phyloP scores from a whole-genome alignment of 2,888 invertebrate species.

The Petrolisthes cinctipes region DNA sequence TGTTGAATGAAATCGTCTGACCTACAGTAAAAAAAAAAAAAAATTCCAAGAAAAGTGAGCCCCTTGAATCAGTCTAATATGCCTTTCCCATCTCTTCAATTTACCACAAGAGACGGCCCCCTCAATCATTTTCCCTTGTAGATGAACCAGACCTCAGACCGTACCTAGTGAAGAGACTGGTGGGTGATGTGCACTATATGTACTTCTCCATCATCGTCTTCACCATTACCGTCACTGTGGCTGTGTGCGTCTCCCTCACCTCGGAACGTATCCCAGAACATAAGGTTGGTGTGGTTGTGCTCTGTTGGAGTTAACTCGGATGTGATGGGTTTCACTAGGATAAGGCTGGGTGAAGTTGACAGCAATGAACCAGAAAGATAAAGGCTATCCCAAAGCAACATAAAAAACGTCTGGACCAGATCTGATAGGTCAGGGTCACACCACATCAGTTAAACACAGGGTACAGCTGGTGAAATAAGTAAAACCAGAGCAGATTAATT shows the following conservation, averaged over 20 bases:
- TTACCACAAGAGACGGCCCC: too few species aligned
- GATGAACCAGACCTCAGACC: conserved; percentile 68
- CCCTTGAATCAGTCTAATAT: too few species aligned
- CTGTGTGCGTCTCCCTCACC: conserved; percentile 70
- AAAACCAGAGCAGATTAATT: too few species aligned
- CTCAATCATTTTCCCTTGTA: conserved; percentile 10
- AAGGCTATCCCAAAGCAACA: too few species aligned
- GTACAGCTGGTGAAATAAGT: too few species aligned
- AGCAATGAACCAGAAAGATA: neutral
- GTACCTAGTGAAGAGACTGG: conserved; percentile 67
- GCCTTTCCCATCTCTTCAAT: too few species aligned
- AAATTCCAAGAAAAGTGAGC: too few species aligned
- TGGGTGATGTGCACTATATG: neutral
- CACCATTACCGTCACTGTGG: conserved; percentile 69
- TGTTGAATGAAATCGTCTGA: too few species aligned
- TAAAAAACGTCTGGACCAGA: neutral
- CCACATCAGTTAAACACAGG: too few species aligned
- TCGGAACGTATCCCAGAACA: neutral
- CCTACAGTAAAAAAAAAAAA: too few species aligned
- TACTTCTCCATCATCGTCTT: conserved; percentile 74
- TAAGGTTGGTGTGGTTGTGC: neutral
- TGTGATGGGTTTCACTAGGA: too few species aligned
- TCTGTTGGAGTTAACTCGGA: neutral
- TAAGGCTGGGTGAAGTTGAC: neutral
- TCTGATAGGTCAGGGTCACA: too few species aligned